These are phyloP conservation scores for Diplazon laetatorius DNA, from an alignment of 2,888 invertebrate species.

Conservation along the genomic window DNA sequence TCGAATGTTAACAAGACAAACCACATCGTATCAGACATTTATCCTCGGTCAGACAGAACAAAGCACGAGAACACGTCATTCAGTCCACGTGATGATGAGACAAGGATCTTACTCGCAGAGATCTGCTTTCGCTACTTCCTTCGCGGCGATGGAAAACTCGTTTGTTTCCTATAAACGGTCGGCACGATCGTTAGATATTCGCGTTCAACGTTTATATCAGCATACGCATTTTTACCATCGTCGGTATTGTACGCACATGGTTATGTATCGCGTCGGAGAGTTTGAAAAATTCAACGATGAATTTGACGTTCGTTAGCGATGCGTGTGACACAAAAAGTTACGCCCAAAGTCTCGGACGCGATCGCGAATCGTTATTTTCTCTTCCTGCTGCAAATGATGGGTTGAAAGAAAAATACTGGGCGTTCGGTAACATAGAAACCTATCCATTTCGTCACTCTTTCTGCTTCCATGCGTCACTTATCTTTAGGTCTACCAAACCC, in stretches of 20 bases:
- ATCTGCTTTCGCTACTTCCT: constrained; percentile 57
- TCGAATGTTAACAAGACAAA: not conserved
- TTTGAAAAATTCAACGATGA: constrained; percentile 19
- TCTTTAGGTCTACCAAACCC: not conserved
- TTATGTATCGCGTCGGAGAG: not conserved
- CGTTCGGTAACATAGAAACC: constrained; percentile 52
- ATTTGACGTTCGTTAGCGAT: constrained; percentile 55
- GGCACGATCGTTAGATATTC: constrained; percentile 56
- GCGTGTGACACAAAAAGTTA: constrained; percentile 54
- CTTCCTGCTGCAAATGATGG: constrained; percentile 54
- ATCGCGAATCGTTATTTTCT: constrained; percentile 35
- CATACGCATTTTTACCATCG: constrained; percentile 24
- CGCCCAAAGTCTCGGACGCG: constrained; percentile 11
- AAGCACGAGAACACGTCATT: constrained; percentile 9
- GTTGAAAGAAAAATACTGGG: constrained; percentile 27
- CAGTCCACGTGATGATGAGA: not conserved
- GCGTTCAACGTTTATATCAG: constrained; percentile 31
- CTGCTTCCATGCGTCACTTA: not conserved
- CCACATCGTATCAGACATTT: not conserved
- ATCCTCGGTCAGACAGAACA: constrained; percentile 24
- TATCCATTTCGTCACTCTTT: constrained; percentile 50
- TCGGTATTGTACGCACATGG: not conserved
- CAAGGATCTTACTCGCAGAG: not conserved
- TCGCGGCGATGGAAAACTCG: constrained; percentile 37
- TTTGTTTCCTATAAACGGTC: constrained; percentile 39